A percentile compares a stretch with the other conserved stretches of the same genome.
Conservation (phyloP, 2,888 invertebrate genomes). For the Mechanitis messenoides region DNA sequence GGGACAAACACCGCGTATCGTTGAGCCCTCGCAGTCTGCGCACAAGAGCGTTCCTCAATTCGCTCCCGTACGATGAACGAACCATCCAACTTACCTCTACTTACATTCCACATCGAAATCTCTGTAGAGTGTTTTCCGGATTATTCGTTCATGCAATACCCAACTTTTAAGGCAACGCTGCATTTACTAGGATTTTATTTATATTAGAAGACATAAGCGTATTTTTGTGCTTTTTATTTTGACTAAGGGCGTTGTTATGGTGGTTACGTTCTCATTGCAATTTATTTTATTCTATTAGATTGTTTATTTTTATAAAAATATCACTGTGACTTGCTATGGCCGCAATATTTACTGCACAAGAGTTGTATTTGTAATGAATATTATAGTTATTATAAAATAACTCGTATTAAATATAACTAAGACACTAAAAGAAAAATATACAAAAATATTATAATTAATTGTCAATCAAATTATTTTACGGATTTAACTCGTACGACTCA, state of each 20-base stretch:
- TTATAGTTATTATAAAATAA: too few relatives aligned
- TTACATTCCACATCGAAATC: conserved; percentile 51
- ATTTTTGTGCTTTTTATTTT: not conserved
- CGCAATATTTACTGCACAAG: too few relatives aligned
- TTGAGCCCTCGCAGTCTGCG: conserved; percentile 39
- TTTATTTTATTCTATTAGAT: too few relatives aligned
- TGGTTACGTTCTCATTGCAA: not conserved
- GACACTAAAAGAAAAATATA: too few relatives aligned
- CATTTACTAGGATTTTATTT: conserved; percentile 19
- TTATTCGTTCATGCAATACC: conserved; percentile 41
- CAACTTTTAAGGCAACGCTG: conserved; percentile 21
- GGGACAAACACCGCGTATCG: conserved; percentile 29
- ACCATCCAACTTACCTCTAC: conserved; percentile 49
- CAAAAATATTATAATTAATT: too few relatives aligned
- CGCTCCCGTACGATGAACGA: conserved; percentile 63
- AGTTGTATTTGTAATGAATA: too few relatives aligned
- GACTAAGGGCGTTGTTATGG: not conserved
- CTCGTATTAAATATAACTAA: too few relatives aligned
- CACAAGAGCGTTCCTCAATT: conserved; percentile 60
- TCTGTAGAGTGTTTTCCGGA: conserved; percentile 54
- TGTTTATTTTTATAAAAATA: too few relatives aligned
- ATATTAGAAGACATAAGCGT: not conserved
- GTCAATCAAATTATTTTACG: too few relatives aligned
- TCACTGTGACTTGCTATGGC: too few relatives aligned
- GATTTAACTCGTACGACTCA: too few relatives aligned